Conservation (phyloP, 2,797 vertebrate species). For the Pitangus sulphuratus region DNA sequence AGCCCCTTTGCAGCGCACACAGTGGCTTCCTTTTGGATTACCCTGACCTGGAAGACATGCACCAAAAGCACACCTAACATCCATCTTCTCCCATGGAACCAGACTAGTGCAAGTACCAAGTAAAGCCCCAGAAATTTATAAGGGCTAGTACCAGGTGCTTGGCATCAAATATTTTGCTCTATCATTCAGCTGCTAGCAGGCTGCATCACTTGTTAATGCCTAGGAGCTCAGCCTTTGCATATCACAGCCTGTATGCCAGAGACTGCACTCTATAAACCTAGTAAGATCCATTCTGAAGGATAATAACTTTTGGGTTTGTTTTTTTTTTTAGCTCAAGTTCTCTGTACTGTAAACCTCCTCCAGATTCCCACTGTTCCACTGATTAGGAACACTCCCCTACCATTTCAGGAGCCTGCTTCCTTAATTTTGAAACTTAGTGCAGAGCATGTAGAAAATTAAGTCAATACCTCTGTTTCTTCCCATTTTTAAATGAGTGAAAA, state of each 20-base stretch:
- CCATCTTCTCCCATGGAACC: accelerated
- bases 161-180: background rate
- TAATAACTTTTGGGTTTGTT: accelerated
- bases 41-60: background rate
- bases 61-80: background rate
- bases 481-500: conserved; percentile 58
- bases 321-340: background rate
- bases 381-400: background rate
- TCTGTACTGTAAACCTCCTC: background rate
- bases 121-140: background rate
- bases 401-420: conserved; percentile 6
- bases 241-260: background rate
- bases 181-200: background rate
- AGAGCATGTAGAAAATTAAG: conserved; percentile 33
- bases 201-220: background rate
- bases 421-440: background rate
- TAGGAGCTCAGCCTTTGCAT: background rate
- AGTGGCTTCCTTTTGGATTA: background rate
- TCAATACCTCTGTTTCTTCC: conserved; percentile 33
- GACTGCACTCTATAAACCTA: background rate
- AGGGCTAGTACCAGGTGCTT: background rate
- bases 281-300: background rate
- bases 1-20: background rate
- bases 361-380: background rate
- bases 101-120: background rate